These are phyloP conservation scores for Cheirogaleus major DNA, from an alignment of 2,797 vertebrate species.

Conservation along the genomic window DNA sequence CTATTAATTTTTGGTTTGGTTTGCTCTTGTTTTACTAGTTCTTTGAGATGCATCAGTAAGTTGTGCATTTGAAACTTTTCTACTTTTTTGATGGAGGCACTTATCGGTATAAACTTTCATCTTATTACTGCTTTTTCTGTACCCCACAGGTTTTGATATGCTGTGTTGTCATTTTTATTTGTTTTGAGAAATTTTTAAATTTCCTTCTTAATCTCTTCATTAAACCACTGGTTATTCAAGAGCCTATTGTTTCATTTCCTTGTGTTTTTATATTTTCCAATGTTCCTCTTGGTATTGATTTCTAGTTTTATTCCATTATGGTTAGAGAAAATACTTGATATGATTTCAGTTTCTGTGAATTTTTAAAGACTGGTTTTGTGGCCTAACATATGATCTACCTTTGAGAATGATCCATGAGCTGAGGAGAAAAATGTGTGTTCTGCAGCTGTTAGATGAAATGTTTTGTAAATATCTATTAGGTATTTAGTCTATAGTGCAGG, in stretches of 20 bases:
- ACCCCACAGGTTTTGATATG: too few relatives aligned
- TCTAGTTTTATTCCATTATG: not conserved
- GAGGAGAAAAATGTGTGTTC: not conserved
- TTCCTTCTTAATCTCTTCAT: not conserved
- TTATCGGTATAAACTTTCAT: too few relatives aligned
- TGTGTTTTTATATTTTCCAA: not conserved
- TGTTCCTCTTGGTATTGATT: not conserved
- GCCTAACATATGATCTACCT: not conserved
- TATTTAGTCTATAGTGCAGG: not conserved
- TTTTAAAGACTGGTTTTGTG: not conserved
- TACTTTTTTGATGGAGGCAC: too few relatives aligned
- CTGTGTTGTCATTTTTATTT: not conserved
- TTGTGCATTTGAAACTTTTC: not conserved
- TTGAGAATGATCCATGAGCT: not conserved
- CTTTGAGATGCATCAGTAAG: not conserved
- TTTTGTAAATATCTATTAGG: not conserved
- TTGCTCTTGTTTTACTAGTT: not conserved
- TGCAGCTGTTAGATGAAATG: not conserved
- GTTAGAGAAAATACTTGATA: not conserved
- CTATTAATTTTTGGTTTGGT: not conserved
- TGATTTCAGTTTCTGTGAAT: not conserved
- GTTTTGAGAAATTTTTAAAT: not conserved
- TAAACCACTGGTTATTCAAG: not conserved
- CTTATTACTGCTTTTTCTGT: too few relatives aligned
- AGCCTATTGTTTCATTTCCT: not conserved